Percentiles rank a stretch among this genome's conserved stretches.
phyloP scores from a whole-genome alignment of 1,140 invertebrate genomes.

The Calephelis virginiensis region DNA sequence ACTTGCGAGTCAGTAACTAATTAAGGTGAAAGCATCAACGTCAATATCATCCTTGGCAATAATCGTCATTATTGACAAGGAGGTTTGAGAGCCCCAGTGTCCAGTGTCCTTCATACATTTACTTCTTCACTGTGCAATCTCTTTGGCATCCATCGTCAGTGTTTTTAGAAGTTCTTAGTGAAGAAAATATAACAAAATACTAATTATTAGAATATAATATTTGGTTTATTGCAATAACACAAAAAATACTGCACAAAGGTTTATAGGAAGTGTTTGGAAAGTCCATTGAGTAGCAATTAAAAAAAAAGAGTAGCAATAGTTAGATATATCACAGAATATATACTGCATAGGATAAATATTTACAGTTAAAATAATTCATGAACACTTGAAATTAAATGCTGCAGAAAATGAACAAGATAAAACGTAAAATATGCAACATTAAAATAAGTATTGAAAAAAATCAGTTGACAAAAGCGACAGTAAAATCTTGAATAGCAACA shows the following conservation, averaged over 20 bases:
- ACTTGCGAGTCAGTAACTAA: too few relatives aligned
- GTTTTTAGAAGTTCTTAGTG: too few relatives aligned
- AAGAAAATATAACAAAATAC: not conserved
- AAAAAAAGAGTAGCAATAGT: not conserved
- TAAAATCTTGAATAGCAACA: not conserved
- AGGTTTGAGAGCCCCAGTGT: too few relatives aligned
- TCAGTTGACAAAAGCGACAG: too few relatives aligned
- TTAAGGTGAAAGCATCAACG: too few relatives aligned
- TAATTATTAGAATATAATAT: not conserved
- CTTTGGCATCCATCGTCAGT: too few relatives aligned
- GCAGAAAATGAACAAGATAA: not conserved
- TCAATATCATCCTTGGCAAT: too few relatives aligned
- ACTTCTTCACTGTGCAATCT: too few relatives aligned
- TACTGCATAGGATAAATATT: not conserved
- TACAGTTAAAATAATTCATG: not conserved
- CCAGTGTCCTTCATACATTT: too few relatives aligned
- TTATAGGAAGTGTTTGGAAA: not conserved
- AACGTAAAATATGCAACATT: not conserved
- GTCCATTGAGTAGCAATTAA: not conserved
- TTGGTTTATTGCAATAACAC: conserved; percentile 11
- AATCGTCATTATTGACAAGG: too few relatives aligned
- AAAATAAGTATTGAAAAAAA: too few relatives aligned
- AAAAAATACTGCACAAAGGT: not conserved
- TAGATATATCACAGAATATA: conserved; percentile 13
- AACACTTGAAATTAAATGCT: not conserved